Base-by-base conservation (phyloP, 2,797 vertebrate species). In the Dromococcyx pavoninus region DNA sequence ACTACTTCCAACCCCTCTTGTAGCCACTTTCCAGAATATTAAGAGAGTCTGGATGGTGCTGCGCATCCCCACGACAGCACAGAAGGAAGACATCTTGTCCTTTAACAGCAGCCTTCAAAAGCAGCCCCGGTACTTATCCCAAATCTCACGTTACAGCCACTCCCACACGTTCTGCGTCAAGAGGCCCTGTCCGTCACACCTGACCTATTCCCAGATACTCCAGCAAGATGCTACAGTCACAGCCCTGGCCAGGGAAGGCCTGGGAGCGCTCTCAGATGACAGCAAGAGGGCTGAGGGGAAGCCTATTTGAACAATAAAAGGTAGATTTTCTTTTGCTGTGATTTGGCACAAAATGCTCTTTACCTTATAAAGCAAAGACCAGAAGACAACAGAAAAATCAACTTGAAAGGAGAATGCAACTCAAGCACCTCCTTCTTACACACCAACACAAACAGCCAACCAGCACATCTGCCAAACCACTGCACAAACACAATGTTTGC, bases 91-190 rank as follows among this genome's bases (percentile, higher is more conserved):
- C 85, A 91, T 86, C 85, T 85, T 84, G 94, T 91, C 94, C 95
- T 91, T 84, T n/a, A 84, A 1, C 6, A 50, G 74, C 76, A 93
- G 95, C 91, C 89, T 88, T 83, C 77, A 25, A 73, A 89, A 66
- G 94, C 27, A 81, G 73, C 82, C 72, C 70, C 17, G 82, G 82
- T 92, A 62, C 93, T 91, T 83, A 71, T 48, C 53, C 85, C 94
- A 57, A 93, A 91, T 93, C 94, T 97, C 95, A 96, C 92, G 2
- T 97, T 96, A 96, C 94, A 95, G 94, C 88, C 95, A 88, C 94
- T 96, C 94, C 95, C 92, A 72, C 94, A 11, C 1, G 8, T 57
- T 30, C 91, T 93, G 94, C 94, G 92, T 96, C 96, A 96, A 76
- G 73, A 54, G 88, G 94, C 94, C 79, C 82, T 54, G 78, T 50